These are phyloP conservation scores for Sturnira hondurensis DNA, from an alignment of 2,113 vertebrate species.

Conservation along the genomic window DNA sequence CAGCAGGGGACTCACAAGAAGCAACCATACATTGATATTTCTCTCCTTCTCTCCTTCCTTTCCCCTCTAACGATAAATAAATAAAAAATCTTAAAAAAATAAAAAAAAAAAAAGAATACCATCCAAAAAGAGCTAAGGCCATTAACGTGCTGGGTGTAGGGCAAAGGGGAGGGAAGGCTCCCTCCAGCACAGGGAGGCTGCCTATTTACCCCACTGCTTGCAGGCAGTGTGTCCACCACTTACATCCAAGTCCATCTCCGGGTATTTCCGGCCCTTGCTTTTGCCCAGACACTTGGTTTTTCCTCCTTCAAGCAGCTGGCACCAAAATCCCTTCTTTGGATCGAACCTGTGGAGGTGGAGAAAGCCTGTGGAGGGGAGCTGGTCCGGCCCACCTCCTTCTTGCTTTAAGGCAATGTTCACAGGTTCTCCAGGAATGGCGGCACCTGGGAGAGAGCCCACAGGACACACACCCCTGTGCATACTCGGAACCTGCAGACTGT, in stretches of 20 bases:
- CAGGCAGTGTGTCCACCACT: conserved; percentile 48
- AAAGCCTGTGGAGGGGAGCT: neutral
- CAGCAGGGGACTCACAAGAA: no score
- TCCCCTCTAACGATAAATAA: no score
- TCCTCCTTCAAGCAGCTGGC: conserved; percentile 94
- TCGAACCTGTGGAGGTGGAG: conserved; percentile 86
- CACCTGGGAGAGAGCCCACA: neutral
- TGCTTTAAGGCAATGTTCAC: neutral
- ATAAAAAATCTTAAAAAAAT: no score
- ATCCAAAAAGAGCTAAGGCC: neutral
- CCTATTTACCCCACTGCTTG: neutral
- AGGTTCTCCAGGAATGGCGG: neutral
- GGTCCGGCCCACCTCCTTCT: neutral
- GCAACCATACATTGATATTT: no score
- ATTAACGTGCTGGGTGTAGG: fast-evolving
- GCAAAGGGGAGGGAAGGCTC: neutral
- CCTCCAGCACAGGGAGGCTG: fast-evolving
- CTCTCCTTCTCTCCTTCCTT: no score
- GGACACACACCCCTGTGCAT: neutral
- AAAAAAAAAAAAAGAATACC: no score
- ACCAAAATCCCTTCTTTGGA: conserved; percentile 99
- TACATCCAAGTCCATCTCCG: conserved; percentile 96
- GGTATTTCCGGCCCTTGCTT: conserved; percentile 96
- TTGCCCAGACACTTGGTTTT: conserved; percentile 98
- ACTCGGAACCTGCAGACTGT: neutral